Evolutionary conservation across 2,888 invertebrate genomes (phyloP), one percentile per base, ranked within the genome.

Genomic region (Meliscaeva auricollis): DNA sequence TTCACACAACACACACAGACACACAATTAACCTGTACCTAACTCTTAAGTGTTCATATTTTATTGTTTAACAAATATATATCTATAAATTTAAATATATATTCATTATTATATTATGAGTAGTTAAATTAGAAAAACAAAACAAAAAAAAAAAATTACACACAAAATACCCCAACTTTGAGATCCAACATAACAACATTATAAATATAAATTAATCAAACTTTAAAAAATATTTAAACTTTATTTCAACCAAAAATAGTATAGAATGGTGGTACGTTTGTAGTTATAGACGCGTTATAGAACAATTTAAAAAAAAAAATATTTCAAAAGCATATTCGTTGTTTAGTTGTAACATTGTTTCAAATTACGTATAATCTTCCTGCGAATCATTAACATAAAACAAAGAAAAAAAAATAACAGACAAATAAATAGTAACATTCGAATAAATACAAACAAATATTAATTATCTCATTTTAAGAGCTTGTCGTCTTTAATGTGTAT

Each of bases 41-140:
- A 81, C 85, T 60, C 56, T 81, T 85, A 85, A 85, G 81, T 85
- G 85, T 85, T 85, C 85, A 81, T 81, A 85, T 72, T 50, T 85
- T 80, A 80, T 80, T 85, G 80, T 81, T 85, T 79, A 26, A 68
- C 68, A 56, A 69, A 75, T n/a, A 70, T 56, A 52, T 48, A 69
- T 26, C 72, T 52, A 82, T 56, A 68, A 62, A 74, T 58, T 56
- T 64, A 78, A 5, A 5, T 5, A 78, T 30, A 60, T 54, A 58
- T 68, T 52, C 41, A 69, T 20, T 64, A 74, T 41, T 41, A 64
- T 30, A 38, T 26, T 46, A 35, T 35, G 15, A 50, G 75, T 74
- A 74, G 75, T 72, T 79, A 79, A 79, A 83, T 79, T 74, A 85
- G 62, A 64, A 54, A 11, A 20, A 85, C 69, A 64, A 54, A 11